phyloP scores from a whole-genome alignment of 2,113 vertebrate species.

The Platycercus adscitus region DNA sequence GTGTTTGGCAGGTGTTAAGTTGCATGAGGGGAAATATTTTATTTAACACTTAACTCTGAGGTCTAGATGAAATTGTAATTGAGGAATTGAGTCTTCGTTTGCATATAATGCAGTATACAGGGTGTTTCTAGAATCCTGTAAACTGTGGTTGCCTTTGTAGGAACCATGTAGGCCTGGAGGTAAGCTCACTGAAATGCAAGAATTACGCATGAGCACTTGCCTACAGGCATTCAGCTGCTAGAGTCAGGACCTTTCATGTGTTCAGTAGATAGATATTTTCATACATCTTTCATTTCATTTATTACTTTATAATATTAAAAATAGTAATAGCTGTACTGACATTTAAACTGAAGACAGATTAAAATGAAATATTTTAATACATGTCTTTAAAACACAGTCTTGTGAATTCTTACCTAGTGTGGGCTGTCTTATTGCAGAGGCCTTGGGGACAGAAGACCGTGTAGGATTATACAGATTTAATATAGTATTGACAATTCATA shows the following conservation, averaged over 20 bases:
- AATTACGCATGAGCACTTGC: background rate
- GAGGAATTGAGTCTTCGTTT: background rate
- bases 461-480: background rate
- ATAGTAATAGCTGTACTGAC: background rate
- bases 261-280: background rate
- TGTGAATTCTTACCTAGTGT: background rate
- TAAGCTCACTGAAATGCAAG: background rate
- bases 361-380: background rate
- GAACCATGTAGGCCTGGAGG: background rate
- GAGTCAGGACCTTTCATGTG: background rate
- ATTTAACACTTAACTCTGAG: background rate
- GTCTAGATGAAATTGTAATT: background rate
- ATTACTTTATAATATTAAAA: background rate
- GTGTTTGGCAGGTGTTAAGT: background rate
- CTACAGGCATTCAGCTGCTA: background rate
- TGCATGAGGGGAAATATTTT: background rate
- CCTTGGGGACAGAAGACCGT: rapidly evolving
- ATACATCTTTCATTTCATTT: background rate
- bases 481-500: background rate
- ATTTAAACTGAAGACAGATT: background rate
- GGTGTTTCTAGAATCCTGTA: background rate
- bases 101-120: background rate
- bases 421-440: background rate
- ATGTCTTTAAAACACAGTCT: background rate
- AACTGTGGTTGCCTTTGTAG: background rate